These are phyloP conservation scores for Hydrolagus colliei DNA, from an alignment of 2,797 vertebrate species.

Conservation along the genomic window DNA sequence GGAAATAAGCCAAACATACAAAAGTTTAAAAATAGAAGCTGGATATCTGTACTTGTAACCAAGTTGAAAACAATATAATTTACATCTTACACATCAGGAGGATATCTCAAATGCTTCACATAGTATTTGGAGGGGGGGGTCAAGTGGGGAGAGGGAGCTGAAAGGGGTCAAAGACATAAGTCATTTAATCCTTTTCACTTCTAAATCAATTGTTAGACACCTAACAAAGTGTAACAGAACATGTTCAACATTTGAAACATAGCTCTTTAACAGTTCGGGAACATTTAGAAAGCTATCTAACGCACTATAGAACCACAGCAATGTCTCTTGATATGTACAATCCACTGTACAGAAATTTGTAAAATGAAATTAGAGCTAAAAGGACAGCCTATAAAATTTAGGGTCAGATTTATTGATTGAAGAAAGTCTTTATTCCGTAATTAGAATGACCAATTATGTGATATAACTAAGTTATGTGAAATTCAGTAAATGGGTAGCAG, in stretches of 20 bases:
- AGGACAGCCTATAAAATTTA: neutral
- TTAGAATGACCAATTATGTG: conserved; percentile 24
- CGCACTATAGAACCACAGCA: neutral
- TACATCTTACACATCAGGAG: too few species aligned
- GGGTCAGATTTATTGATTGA: neutral
- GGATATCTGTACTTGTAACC: too few species aligned
- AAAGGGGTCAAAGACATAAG: too few species aligned
- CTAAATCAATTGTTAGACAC: too few species aligned
- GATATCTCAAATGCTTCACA: too few species aligned
- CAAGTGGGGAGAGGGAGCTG: too few species aligned
- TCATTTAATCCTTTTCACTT: too few species aligned
- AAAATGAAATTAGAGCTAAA: conserved; percentile 25
- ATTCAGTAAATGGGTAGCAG: conserved; percentile 2
- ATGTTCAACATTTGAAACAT: neutral
- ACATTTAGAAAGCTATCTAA: neutral
- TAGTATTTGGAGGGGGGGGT: too few species aligned
- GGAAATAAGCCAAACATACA: too few species aligned
- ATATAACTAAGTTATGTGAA: conserved; percentile 24
- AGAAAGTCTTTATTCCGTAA: conserved; percentile 17
- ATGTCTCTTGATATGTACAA: neutral
- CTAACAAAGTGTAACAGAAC: too few species aligned
- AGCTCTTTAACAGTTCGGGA: neutral
- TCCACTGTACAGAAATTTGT: conserved; percentile 4
- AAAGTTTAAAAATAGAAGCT: too few species aligned
- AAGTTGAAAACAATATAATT: too few species aligned